Evolutionary conservation across 2,113 vertebrate species (phyloP), one percentile per base, ranked within the genome.

Genomic region (Lepus europaeus): DNA sequence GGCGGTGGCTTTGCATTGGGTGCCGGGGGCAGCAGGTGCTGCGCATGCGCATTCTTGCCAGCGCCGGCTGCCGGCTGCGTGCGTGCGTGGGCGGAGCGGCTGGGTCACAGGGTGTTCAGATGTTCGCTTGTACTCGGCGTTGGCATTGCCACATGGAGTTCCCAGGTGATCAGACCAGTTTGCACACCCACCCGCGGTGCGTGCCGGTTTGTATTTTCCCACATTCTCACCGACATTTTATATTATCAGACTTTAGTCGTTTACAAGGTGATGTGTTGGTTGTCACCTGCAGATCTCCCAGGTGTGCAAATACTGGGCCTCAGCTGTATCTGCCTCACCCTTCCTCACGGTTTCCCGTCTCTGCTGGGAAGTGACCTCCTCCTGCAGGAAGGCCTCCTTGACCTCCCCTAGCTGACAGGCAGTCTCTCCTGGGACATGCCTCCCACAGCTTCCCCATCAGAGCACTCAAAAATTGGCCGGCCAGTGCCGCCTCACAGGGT

Each of bases 121-220:
- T 29, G 78, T 36, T 93, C 94, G 72, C 90, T 96, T 92, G 92
- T 90, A 86, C 94, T 95, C n/a, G 5, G 0, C 33, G 13, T 94
- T 68, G 5, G 0, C 33, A 14, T 94, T 68, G 78, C 94, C 82
- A 92, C 93, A 92, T 0, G 45, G 85, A 78, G 68, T 45, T 91
- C 20, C 6, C 4, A 45, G 82, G 92, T 36, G 27, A 85, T 69
- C 92, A 6, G 79, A 76, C 90, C 94, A 79, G 96, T 96, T 76
- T 74, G 63, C 82, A 53, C 59, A 16, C 91, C 81, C 85, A 68
- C 56, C 79, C 13, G 89, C 63, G 9, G 29, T 13, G 53, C 53
- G 39, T 25, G 53, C 83, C 27, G 9, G 31, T 29, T 13, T 11
- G 17, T 53, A 39, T 59, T 88, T 92, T 81, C 95, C 73, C 85